These are phyloP conservation scores for Macrostomum lignano DNA, from an alignment of 1,140 invertebrate species.

Conservation along the genomic window DNA sequence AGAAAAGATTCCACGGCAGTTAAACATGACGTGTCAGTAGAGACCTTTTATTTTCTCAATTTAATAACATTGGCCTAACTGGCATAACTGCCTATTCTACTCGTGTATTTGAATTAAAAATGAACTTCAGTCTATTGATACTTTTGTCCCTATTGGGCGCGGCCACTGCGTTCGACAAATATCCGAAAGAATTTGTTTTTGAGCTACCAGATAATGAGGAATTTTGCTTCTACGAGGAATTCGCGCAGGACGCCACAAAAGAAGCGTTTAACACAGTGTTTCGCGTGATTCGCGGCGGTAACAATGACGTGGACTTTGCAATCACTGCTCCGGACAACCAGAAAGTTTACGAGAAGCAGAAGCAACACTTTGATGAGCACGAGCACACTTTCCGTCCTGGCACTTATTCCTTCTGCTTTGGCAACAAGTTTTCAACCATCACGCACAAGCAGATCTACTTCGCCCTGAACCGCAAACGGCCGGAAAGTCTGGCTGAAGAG, in stretches of 20 bases:
- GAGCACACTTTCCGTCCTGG: neutral
- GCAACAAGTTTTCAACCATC: conserved; percentile 7
- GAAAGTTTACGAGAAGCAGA: neutral
- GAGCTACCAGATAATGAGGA: conserved; percentile 7
- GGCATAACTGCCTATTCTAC: too few species aligned
- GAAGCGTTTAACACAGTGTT: too few species aligned
- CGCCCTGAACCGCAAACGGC: neutral
- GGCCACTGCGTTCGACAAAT: too few species aligned
- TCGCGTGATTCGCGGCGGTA: conserved; percentile 5
- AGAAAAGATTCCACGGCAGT: too few species aligned
- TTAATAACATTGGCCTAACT: too few species aligned
- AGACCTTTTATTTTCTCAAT: too few species aligned
- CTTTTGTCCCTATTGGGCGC: too few species aligned
- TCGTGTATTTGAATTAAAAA: too few species aligned
- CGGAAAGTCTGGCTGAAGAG: conserved; percentile 2
- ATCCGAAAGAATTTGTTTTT: conserved; percentile 5
- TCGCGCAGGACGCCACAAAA: neutral
- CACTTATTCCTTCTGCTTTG: conserved; percentile 6
- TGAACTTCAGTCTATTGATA: too few species aligned
- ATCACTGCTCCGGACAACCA: neutral
- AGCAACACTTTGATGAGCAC: conserved; percentile 1
- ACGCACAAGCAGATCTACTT: conserved; percentile 6
- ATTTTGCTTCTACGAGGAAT: conserved; percentile 7
- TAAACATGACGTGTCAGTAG: too few species aligned
- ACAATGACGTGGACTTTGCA: conserved; percentile 6